Percentiles rank a stretch among this genome's conserved stretches.
These are phyloP conservation scores for Cephalopholis sonnerati DNA, from an alignment of 2,113 vertebrate species.

Conservation along the genomic window DNA sequence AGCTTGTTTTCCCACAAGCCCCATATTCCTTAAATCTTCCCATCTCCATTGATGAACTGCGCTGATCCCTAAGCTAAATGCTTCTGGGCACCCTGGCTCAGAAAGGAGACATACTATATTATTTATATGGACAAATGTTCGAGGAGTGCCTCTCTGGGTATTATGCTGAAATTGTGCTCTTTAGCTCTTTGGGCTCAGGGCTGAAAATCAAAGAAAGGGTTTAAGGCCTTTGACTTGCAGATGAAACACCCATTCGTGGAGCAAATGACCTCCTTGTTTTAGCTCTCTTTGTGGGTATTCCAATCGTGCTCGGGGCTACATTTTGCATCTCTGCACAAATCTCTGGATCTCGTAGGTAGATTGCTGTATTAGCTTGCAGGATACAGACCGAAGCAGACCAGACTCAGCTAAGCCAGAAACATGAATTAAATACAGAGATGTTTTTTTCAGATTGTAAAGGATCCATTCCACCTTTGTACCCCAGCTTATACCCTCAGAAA, in stretches of 20 bases:
- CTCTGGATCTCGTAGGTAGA: not conserved
- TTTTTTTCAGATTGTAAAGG: too few relatives aligned
- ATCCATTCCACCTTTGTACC: not conserved
- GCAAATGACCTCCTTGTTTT: conserved; percentile 5
- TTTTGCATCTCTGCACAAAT: not conserved
- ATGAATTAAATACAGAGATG: not conserved
- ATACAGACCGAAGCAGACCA: not conserved
- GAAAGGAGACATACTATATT: conserved; percentile 40
- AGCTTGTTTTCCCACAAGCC: conserved; percentile 34
- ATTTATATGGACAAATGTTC: conserved; percentile 66
- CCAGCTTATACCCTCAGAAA: not conserved
- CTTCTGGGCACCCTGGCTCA: conserved; percentile 24
- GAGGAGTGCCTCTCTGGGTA: conserved; percentile 41
- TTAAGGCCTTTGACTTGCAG: conserved; percentile 40
- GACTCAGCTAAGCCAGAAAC: not conserved
- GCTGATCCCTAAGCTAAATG: conserved; percentile 50
- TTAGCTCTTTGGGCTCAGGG: not conserved
- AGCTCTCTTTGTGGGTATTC: not conserved
- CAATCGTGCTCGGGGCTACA: not conserved
- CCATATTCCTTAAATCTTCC: conserved; percentile 47
- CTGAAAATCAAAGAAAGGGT: conserved; percentile 34
- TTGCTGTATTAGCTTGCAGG: not conserved
- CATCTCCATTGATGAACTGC: conserved; percentile 53
- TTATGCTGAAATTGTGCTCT: conserved; percentile 48
- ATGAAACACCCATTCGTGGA: conserved; percentile 23